Conservation (phyloP, 2,888 invertebrate genomes). For the Synergus itoensis region DNA sequence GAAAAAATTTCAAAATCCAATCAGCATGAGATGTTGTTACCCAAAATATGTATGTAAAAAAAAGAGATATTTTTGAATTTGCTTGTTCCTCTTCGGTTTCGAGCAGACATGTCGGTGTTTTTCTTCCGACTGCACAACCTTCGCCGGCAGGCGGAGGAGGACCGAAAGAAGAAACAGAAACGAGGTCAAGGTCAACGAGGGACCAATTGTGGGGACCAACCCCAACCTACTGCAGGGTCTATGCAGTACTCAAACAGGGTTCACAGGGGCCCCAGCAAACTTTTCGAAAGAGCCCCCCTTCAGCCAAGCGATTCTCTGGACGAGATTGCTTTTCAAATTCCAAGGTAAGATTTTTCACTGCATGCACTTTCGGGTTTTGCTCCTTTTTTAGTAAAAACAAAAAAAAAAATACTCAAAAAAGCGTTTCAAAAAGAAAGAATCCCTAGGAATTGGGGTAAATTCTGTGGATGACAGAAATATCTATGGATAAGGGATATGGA, state of each 20-base stretch:
- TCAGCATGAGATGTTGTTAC: not conserved
- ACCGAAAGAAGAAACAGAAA: constrained; percentile 82
- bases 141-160: constrained; percentile 90
- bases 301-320: constrained; percentile 93
- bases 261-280: constrained; percentile 85
- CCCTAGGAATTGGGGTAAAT: too few relatives aligned
- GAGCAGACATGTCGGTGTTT: constrained; percentile 92
- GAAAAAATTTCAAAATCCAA: not conserved
- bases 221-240: constrained; percentile 76
- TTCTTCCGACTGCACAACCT: constrained; percentile 96
- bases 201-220: constrained; percentile 73
- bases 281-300: constrained; percentile 91
- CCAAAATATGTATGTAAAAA: not conserved
- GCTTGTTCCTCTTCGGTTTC: constrained; percentile 23
- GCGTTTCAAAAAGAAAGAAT: too few relatives aligned
- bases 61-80: constrained; percentile 22
- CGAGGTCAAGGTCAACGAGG: constrained; percentile 73
- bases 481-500: too few relatives aligned
- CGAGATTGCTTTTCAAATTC: constrained; percentile 94
- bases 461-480: too few relatives aligned
- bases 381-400: not conserved
- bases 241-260: constrained; percentile 80
- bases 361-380: constrained; percentile 36
- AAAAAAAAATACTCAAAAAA: too few relatives aligned
- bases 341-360: constrained; percentile 83